phyloP scores from a whole-genome alignment of 2,888 invertebrate genomes.

The Leptarthrus brevirostris region DNA sequence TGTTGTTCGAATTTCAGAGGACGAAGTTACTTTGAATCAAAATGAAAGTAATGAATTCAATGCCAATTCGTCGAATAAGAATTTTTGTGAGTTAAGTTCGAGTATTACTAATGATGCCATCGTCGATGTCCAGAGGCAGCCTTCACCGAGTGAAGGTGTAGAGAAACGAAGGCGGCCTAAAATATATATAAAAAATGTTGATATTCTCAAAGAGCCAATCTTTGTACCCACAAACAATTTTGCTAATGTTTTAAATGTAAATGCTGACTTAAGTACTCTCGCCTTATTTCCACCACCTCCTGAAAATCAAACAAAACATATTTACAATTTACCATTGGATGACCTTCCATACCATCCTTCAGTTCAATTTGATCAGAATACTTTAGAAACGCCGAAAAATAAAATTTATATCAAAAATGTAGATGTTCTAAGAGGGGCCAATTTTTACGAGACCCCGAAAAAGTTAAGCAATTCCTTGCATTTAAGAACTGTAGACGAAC shows the following conservation, averaged over 20 bases:
- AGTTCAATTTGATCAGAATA: neutral
- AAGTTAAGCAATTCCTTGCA: conserved; percentile 57
- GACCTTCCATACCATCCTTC: neutral
- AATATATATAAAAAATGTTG: conserved; percentile 66
- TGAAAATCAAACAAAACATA: neutral
- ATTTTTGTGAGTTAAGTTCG: conserved; percentile 43
- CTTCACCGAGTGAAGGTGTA: neutral
- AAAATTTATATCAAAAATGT: conserved; percentile 65
- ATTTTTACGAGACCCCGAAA: conserved; percentile 56
- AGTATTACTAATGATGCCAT: neutral
- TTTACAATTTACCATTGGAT: neutral
- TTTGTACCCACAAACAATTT: conserved; percentile 58
- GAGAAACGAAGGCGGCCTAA: conserved; percentile 57
- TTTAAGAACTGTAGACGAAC: conserved; percentile 65
- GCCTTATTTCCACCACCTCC: conserved; percentile 17
- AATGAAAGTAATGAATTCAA: neutral
- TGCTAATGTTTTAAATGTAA: conserved; percentile 54
- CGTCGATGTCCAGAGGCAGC: neutral
- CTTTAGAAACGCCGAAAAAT: conserved; percentile 56
- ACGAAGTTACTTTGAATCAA: neutral
- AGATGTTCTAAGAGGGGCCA: conserved; percentile 60
- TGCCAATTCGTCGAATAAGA: neutral
- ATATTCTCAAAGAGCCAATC: conserved; percentile 64
- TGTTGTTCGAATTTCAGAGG: conserved; percentile 54
- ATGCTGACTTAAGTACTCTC: conserved; percentile 54